Conservation (phyloP, 1,140 invertebrate genomes). For the Dendrolimus punctatus region DNA sequence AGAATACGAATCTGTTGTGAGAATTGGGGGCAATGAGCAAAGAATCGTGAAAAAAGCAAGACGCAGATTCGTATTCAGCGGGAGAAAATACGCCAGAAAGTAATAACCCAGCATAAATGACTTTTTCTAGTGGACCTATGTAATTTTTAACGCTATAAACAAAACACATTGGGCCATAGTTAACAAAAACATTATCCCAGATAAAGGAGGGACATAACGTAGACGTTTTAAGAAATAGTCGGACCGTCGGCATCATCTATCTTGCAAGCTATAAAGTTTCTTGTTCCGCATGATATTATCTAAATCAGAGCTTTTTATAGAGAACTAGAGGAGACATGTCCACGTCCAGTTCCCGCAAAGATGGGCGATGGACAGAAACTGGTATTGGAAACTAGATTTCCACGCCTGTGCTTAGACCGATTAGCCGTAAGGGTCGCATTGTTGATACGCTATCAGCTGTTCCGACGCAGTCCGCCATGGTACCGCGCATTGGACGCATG, state of each 20-base stretch:
- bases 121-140: too few relatives aligned
- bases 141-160: too few relatives aligned
- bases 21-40: too few relatives aligned
- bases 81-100: too few relatives aligned
- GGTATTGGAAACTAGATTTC: constrained; percentile 58
- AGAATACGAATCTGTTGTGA: too few relatives aligned
- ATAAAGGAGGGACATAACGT: constrained; percentile 17
- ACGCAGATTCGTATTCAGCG: too few relatives aligned
- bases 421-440: constrained; percentile 49
- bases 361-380: constrained; percentile 37
- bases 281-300: constrained; percentile 49
- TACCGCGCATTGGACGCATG: constrained; percentile 52
- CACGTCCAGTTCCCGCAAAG: constrained; percentile 23
- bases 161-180: too few relatives aligned
- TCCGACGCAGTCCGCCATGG: constrained; percentile 55
- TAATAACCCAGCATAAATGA: too few relatives aligned
- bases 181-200: too few relatives aligned
- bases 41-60: too few relatives aligned
- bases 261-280: constrained; percentile 36
- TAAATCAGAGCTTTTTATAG: constrained; percentile 39
- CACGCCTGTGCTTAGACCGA: constrained; percentile 56
- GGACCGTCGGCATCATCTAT: constrained; percentile 19
- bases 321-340: constrained; percentile 30
- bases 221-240: constrained; percentile 41
- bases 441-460: constrained; percentile 67